These are phyloP conservation scores for Poeciliopsis prolifica DNA, from an alignment of 2,113 vertebrate species.

Conservation along the genomic window DNA sequence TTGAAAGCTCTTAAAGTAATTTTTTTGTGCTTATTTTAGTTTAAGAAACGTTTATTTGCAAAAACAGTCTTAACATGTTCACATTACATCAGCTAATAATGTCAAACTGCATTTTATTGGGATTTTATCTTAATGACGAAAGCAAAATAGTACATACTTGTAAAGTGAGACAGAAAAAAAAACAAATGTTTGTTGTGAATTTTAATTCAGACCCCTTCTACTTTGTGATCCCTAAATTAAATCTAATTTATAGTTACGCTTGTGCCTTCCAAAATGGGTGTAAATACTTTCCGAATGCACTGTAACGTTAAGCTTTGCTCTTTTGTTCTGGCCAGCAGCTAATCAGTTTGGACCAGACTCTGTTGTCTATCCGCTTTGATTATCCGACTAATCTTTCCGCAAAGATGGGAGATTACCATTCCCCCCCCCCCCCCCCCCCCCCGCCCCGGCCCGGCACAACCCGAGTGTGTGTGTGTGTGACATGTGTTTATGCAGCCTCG, in stretches of 20 bases:
- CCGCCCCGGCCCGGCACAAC: slow-evolving; percentile 39
- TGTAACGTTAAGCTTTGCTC: not conserved
- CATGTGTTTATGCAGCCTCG: slow-evolving; percentile 39
- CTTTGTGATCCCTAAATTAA: not conserved
- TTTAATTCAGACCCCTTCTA: not conserved
- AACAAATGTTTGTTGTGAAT: not conserved
- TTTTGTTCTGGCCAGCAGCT: slow-evolving; percentile 31
- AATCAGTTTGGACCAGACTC: slow-evolving; percentile 34
- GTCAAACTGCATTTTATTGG: not conserved
- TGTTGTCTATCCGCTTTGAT: slow-evolving; percentile 39
- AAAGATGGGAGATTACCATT: slow-evolving; percentile 57
- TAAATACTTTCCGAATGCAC: not conserved
- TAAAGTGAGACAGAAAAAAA: not conserved
- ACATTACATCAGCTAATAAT: not conserved
- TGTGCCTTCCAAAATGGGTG: not conserved
- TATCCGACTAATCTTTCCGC: slow-evolving; percentile 57
- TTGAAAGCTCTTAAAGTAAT: not conserved
- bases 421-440: slow-evolving; percentile 53
- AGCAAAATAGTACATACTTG: not conserved
- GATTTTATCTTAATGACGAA: not conserved
- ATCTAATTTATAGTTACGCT: not conserved
- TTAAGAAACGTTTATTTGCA: not conserved
- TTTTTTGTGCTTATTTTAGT: not conserved
- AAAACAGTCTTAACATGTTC: not conserved
- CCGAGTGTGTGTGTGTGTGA: slow-evolving; percentile 24